These are phyloP conservation scores for Valencia hispanica DNA, from an alignment of 2,797 vertebrate genomes.

Conservation along the genomic window DNA sequence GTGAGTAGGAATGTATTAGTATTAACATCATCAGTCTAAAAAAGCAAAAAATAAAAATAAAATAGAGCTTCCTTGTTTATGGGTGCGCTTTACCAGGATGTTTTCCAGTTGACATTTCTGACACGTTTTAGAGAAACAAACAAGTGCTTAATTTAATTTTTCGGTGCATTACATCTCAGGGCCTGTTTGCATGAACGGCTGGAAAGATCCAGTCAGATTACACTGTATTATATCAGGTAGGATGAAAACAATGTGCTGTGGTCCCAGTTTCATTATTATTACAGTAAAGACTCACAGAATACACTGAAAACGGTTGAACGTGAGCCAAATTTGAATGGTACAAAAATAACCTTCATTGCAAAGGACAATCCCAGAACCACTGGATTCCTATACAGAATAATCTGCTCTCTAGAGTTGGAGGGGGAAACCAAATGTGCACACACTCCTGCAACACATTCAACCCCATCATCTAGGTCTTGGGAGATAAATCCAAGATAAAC, in stretches of 20 bases:
- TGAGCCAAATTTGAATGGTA: not conserved
- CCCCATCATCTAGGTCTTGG: slow-evolving; percentile 27
- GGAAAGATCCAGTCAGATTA: not conserved
- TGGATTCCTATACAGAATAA: not conserved
- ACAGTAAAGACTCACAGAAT: not conserved
- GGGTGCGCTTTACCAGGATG: not conserved
- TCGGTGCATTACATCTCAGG: not conserved
- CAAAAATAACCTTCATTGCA: not conserved
- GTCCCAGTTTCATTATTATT: not conserved
- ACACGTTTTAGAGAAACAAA: not conserved
- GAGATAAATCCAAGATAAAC: slow-evolving; percentile 41
- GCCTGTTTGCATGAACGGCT: not conserved
- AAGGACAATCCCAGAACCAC: not conserved
- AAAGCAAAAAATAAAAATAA: too few species aligned
- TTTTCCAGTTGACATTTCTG: not conserved
- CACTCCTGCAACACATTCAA: not conserved
- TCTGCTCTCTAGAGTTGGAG: not conserved
- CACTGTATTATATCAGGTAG: not conserved
- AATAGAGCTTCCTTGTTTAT: not conserved
- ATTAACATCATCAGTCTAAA: too few species aligned
- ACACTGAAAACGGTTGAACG: not conserved
- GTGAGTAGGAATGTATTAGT: not conserved
- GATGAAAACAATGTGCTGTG: not conserved
- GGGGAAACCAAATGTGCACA: not conserved
- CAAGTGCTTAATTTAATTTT: not conserved